Conservation (phyloP, 2,113 vertebrate species). For the Etheostoma cragini region DNA sequence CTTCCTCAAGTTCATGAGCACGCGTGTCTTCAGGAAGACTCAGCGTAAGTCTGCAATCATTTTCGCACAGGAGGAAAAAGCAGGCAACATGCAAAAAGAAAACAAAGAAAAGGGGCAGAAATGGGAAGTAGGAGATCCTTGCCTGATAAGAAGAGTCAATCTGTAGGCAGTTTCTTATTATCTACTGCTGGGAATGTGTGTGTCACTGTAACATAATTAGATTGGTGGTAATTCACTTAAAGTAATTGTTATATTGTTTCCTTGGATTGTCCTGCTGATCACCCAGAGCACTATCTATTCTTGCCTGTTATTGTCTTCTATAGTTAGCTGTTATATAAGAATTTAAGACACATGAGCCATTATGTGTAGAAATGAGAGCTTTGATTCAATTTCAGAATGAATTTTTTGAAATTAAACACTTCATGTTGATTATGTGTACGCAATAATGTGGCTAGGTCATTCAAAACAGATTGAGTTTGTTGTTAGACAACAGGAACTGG, state of each 20-base stretch:
- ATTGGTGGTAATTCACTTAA: neutral
- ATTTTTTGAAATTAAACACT: neutral
- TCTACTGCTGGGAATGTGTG: neutral
- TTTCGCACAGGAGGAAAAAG: neutral
- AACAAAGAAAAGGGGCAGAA: conserved; percentile 1
- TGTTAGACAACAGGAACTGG: neutral
- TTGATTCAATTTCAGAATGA: conserved; percentile 14
- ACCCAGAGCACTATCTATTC: neutral
- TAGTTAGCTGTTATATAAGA: neutral
- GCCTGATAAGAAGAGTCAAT: conserved; percentile 14
- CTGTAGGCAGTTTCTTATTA: neutral
- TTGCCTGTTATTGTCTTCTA: neutral
- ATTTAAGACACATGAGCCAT: conserved; percentile 1
- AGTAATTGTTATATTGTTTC: conserved; percentile 9
- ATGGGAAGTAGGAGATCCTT: conserved; percentile 34
- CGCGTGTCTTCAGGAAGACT: conserved; percentile 94
- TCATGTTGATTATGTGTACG: neutral
- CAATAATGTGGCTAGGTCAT: neutral
- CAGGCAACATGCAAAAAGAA: neutral
- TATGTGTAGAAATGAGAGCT: neutral
- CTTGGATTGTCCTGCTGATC: neutral
- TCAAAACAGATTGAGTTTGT: neutral
- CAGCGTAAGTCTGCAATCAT: conserved; percentile 87
- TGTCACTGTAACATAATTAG: conserved; percentile 4
- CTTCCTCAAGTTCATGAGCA: conserved; percentile 99